Conservation (phyloP, 2,113 vertebrate genomes). For the Trogon melanurus region DNA sequence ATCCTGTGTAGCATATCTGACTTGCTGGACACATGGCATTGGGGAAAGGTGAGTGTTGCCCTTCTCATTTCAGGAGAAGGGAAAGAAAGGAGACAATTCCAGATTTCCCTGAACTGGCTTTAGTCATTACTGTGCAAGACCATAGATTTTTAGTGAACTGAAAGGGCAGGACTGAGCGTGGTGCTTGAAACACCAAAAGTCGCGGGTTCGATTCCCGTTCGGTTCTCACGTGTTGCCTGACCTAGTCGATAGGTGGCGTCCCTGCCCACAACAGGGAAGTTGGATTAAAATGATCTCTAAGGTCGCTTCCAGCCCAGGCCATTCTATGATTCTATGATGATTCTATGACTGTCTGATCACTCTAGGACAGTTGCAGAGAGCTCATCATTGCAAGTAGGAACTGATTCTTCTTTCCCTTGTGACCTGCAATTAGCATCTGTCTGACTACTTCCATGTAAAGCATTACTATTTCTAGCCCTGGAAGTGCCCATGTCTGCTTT, state of each 20-base stretch:
- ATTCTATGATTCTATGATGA: no score
- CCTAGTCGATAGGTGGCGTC: no score
- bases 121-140: background rate
- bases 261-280: no score
- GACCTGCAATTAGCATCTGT: background rate
- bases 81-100: background rate
- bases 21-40: background rate
- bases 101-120: background rate
- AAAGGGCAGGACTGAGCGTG: background rate
- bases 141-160: background rate
- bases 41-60: background rate
- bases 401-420: background rate
- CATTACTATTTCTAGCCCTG: background rate
- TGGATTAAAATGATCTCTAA: no score
- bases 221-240: no score
- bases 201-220: no score
- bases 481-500: background rate
- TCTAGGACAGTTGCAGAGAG: fast-evolving
- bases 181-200: no score
- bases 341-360: background rate
- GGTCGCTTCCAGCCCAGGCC: no score
- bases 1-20: fast-evolving
- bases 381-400: background rate
- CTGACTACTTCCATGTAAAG: background rate
- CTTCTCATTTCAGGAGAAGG: background rate